Base-by-base conservation (phyloP, 2,113 vertebrate genomes). In the Pseudopipra pipra region DNA sequence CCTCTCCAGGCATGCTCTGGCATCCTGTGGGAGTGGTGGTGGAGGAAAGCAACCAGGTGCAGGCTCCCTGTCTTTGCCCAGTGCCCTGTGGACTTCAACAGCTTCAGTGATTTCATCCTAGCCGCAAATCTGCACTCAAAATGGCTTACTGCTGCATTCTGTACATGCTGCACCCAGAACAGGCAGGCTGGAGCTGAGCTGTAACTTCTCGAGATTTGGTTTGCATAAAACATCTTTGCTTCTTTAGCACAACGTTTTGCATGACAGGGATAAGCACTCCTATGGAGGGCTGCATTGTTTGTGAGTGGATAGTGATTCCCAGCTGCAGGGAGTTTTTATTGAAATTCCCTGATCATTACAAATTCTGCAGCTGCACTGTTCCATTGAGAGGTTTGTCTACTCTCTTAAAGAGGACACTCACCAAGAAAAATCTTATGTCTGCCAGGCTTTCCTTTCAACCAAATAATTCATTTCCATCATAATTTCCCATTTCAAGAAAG, bases 211-310 rank as follows among this genome's bases (percentile, higher is more conserved):
- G 6, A 52, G 59, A 12, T 87, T 67, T 71, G 46, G 24, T 49
- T 91, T 87, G 46, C 22, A 49, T 18, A 52, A 23, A 73, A 14
- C 2, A 2, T 0, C 1, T 91, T 80, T 81, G 9, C 27, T 81
- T 74, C 41, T 71, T 25, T 49, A 63, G 47, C 15, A 10, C 65
- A 20, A 14, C 2, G 0, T 58, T 92, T 85, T 88, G 39, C 35
- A 20, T 1, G 0, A 27, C 25, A 49, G 43, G 1, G 2, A 18
- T 43, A 23, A 27, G 11, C 18, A 8, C 12, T 67, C 0, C 0
- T 66, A 0, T 12, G 22, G 46, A 91, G 27, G 30, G 71, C 51
- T 84, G 24, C 20, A 6, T 23, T 71, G 51, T 28, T 23, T 54
- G 22, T 37, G 37, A 62, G n/a, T 41, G 25, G 23, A 12, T 49